A percentile compares a stretch with the other conserved stretches of the same genome.
These are phyloP conservation scores for Pangasius macronema DNA, from an alignment of 2,797 vertebrate species.

Conservation along the genomic window DNA sequence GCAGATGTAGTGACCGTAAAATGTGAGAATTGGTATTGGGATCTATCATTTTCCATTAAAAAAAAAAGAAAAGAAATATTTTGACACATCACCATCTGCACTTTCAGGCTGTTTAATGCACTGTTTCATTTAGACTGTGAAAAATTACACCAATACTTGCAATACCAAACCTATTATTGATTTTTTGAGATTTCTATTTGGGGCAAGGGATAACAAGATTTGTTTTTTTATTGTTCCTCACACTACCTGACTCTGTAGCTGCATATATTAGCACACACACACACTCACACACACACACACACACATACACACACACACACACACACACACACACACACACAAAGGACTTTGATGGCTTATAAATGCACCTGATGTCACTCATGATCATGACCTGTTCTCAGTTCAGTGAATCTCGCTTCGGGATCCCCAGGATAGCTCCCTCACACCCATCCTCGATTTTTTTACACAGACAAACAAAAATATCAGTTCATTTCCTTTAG, in stretches of 20 bases:
- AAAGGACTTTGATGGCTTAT: neutral
- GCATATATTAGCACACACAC: neutral
- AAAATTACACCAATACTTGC: constrained; percentile 11
- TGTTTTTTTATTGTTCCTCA: constrained; percentile 16
- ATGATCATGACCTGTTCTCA: constrained; percentile 20
- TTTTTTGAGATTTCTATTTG: constrained; percentile 22
- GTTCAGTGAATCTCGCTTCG: constrained; percentile 16
- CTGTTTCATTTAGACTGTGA: constrained; percentile 15
- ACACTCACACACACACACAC: neutral
- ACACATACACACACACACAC: constrained; percentile 15
- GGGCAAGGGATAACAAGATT: neutral
- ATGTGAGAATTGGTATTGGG: neutral
- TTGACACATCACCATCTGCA: constrained; percentile 1
- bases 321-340: neutral
- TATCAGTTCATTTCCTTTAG: constrained; percentile 35
- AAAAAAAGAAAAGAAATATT: constrained; percentile 3
- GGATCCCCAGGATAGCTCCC: neutral
- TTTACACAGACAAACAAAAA: constrained; percentile 39
- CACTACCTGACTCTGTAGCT: neutral
- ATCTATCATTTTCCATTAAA: constrained; percentile 31
- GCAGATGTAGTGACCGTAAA: neutral
- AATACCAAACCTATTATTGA: constrained; percentile 11
- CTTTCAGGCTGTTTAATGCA: constrained; percentile 26
- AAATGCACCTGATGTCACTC: constrained; percentile 30
- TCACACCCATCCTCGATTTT: neutral